Evolutionary conservation across 2,113 vertebrate species (phyloP).

Genomic region (Ondatra zibethicus): DNA sequence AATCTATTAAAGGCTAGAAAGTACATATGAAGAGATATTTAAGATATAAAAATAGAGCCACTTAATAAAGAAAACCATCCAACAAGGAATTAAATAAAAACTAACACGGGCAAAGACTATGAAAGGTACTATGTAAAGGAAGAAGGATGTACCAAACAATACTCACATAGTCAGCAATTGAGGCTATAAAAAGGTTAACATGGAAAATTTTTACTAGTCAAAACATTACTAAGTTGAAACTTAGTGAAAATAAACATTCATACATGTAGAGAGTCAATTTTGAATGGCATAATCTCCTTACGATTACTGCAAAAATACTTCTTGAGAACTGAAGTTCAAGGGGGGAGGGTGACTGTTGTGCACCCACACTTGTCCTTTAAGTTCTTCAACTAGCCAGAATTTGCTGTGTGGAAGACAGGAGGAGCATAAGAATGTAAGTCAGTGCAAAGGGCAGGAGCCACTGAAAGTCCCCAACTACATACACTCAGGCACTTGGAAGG

Average conservation of each 20-base stretch:
- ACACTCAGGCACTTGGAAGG: no score
- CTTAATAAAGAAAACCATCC: background rate
- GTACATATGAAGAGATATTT: background rate
- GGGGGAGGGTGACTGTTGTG: no score
- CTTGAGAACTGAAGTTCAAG: background rate
- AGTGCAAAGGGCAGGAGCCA: background rate
- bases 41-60: background rate
- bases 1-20: background rate
- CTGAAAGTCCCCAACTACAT: background rate
- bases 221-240: background rate
- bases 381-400: background rate
- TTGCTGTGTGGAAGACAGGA: background rate
- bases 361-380: background rate
- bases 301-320: background rate
- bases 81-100: background rate
- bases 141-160: background rate
- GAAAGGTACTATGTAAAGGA: background rate
- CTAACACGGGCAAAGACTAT: background rate
- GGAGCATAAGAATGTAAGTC: background rate
- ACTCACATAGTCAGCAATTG: background rate
- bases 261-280: background rate
- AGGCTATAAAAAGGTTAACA: background rate
- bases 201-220: background rate
- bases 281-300: background rate
- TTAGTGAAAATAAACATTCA: background rate